Base-by-base conservation (phyloP, 2,888 invertebrate genomes). In the Poecilus cupreus region DNA sequence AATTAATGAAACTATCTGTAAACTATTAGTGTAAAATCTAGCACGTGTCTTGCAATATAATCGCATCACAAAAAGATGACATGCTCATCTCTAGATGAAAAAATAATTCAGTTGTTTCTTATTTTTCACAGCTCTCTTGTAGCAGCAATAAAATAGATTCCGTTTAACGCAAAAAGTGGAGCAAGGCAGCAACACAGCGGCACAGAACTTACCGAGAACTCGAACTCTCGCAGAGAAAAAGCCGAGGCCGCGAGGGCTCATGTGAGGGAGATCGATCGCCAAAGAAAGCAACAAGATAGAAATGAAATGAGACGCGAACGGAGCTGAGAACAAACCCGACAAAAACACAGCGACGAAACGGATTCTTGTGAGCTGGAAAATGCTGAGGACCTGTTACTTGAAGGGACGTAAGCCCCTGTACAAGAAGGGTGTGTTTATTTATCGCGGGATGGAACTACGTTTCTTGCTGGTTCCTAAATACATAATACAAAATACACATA, bases 211-310 rank as follows among this genome's bases (percentile, higher is more conserved):
- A n/a, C 5, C 39, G 11, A 5, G n/a, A 11, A 13, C 43, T 3
- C 3, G 2, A 18, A n/a, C n/a, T n/a, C n/a, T n/a, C n/a, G n/a
- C n/a, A n/a, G n/a, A n/a, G n/a, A n/a, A n/a, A n/a, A n/a, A 54
- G 20, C n/a, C 13, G 54, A 22, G 18, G 8, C 1, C 2, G 11
- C 5, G 5, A 13, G 13, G 16, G 37, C 6, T n/a, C 37, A 68
- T 32, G 16, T 18, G 8, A 37, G 10, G 32, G 37, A 68, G 64
- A 68, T 68, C 64, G 64, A 68, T 68, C 32, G 64, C 18, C 18
- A 51, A 51, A 51, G 51, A 51, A 51, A 51, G 8, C 51, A 51
- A 51, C 64, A 26, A 37, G 32, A 64, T 49, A 18, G 32, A 68
- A 68, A 13, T 18, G 64, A 68, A 51, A 51, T 51, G 51, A 51